Base-by-base conservation (phyloP, 23 tunicate species). In the Corella eumyota region DNA sequence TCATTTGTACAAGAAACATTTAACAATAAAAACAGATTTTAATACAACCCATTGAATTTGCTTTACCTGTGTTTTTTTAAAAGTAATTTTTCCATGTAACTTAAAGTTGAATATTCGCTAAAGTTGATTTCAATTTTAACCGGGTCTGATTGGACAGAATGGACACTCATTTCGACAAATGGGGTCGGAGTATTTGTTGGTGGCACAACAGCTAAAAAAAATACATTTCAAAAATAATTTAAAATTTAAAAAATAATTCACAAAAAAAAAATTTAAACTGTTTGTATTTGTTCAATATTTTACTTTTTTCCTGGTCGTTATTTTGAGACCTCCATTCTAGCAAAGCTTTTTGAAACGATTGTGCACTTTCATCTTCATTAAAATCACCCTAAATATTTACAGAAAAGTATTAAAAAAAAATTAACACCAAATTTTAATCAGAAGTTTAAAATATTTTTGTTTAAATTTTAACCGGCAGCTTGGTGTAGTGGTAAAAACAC, bases 81-180 rank as follows among this genome's bases (percentile, higher is more conserved):
- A 40, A 86, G 61, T 2, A 77, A 13, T 28, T 59, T 49, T 71
- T 86, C 95, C 85, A 77, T 77, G 32, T 46, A 77, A 3, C 73
- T 54, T 15, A 86, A 61, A 34, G 95, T 71, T 50, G 85, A 59
- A 3, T 85, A 77, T 50, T 77, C 75, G 0, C 85, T 77, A 34
- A 86, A 86, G 27, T 62, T 71, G 11, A 86, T 38, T 9, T 77
- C 85, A 62, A 58, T 46, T 76, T 65, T 34, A 30, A 62, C 58
- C n/a, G 85, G 85, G 15, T 70, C 79, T 28, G 81, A 86, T 45
- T 86, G 95, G n/a, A 75, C 95, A 50, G 3, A 85, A 65, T 86
- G 95, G 24, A 44, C 85, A 0, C 80, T 57, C 85, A 71, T 86
- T 70, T 77, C 71, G 7, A 74, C 79, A 55, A 57, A 28, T 9